Conservation (phyloP, 2,113 vertebrate species). For the Psettodes erumei region DNA sequence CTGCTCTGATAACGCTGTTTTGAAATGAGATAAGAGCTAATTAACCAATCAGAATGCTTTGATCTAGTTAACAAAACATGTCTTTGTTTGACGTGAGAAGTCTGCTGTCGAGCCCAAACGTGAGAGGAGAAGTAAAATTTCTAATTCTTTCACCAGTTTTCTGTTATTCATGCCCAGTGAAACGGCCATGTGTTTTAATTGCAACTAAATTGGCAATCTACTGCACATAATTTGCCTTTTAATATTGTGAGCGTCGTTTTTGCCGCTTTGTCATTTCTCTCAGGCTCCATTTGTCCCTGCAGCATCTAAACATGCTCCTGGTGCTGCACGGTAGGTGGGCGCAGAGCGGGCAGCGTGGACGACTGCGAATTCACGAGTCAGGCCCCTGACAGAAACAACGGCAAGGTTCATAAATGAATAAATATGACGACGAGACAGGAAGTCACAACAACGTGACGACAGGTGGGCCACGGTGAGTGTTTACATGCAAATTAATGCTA, state of each 20-base stretch:
- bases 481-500: conserved; percentile 24
- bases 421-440: conserved; percentile 1
- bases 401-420: conserved; percentile 26
- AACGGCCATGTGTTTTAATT: conserved; percentile 5
- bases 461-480: conserved; percentile 10
- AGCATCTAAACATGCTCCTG: background rate
- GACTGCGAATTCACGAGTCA: conserved; percentile 23
- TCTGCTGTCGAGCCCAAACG: conserved; percentile 28
- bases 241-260: conserved; percentile 15
- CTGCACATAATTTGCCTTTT: conserved; percentile 19
- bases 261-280: background rate
- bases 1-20: conserved; percentile 37
- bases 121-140: conserved; percentile 26
- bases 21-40: conserved; percentile 55
- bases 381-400: conserved; percentile 8
- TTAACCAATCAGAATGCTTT: conserved; percentile 57
- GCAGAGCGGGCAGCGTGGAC: background rate
- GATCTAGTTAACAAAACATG: conserved; percentile 50
- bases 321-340: background rate
- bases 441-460: background rate
- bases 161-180: background rate
- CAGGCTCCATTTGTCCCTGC: conserved; percentile 9
- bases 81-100: conserved; percentile 37
- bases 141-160: conserved; percentile 11
- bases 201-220: background rate